Base-by-base conservation (phyloP, 2,797 vertebrate genomes). In the Pempheris klunzingeri region DNA sequence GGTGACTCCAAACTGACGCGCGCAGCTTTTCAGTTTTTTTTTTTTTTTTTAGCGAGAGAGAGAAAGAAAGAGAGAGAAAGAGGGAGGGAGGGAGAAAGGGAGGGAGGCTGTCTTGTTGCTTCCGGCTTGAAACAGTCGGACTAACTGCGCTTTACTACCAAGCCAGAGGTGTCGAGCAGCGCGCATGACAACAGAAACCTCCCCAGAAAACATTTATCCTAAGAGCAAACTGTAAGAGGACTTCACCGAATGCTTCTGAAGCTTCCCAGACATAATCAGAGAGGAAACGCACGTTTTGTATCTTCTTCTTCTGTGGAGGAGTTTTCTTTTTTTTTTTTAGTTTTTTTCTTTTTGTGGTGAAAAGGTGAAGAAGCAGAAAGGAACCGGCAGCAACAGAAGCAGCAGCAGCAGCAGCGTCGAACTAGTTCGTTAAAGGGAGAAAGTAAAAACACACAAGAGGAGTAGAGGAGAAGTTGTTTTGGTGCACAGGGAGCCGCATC, bases 111-210 rank as follows among this genome's bases (percentile, higher is more conserved):
- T 63, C 36, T 64, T 1, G 67, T 66, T 68, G 87, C 90, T 92
- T 93, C 91, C 92, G 90, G 89, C 87, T 91, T 93, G 72, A 82
- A 24, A 61, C 80, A n/a, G 73, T 2, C 70, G 86, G 74, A 77
- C 77, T 83, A 71, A 81, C 77, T 74, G 66, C 62, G 74, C 87
- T 65, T 81, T 73, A 88, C 90, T 83, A 89, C 76, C 54, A 76
- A 14, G 79, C 34, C 68, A 52, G 81, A 77, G 69, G 80, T 28
- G 59, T 62, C 39, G 82, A 75, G 69, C 73, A 5, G 41, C 77
- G 76, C 52, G 58, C 82, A 71, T 88, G 88, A 77, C 87, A 85
- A 83, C 85, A 87, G 41, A 73, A 81, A 81, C 57, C 82, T 84
- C 60, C 49, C 6, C 15, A 26, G 38, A 71, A 84, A 77, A 39